These are phyloP conservation scores for Hesperia comma DNA, from an alignment of 2,888 invertebrate genomes.

Conservation along the genomic window DNA sequence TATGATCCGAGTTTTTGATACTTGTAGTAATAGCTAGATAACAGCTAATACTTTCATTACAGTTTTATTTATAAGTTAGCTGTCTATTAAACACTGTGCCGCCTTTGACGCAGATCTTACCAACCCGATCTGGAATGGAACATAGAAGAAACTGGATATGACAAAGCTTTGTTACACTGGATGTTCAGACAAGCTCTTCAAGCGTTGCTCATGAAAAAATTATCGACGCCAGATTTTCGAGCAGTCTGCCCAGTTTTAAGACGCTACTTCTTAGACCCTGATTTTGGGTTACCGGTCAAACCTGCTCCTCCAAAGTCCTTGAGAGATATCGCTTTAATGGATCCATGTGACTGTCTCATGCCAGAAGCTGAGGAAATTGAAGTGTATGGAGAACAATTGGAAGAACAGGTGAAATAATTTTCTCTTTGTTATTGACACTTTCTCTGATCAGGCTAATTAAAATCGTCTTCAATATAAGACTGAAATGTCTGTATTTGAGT, in stretches of 20 bases:
- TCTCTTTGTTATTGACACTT: neutral
- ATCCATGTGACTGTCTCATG: conserved; percentile 68
- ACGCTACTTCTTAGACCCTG: conserved; percentile 66
- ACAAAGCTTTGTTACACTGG: conserved; percentile 64
- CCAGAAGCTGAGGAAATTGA: conserved; percentile 61
- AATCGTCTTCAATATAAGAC: too few relatives aligned
- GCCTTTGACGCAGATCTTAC: conserved; percentile 58
- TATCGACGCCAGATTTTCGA: conserved; percentile 51
- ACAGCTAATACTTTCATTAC: neutral
- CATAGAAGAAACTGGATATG: conserved; percentile 57
- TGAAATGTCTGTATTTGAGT: too few relatives aligned
- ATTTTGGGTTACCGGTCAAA: conserved; percentile 67
- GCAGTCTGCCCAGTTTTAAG: conserved; percentile 57
- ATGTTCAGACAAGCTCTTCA: conserved; percentile 75
- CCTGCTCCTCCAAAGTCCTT: conserved; percentile 52
- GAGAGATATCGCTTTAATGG: conserved; percentile 53
- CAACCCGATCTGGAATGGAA: conserved; percentile 72
- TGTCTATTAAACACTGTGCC: too few relatives aligned
- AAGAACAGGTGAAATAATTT: conserved; percentile 50
- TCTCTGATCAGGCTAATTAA: too few relatives aligned
- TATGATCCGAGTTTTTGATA: too few relatives aligned
- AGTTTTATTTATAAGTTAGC: too few relatives aligned
- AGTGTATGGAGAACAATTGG: conserved; percentile 48
- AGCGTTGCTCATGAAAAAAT: conserved; percentile 54
- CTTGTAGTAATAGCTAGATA: neutral